phyloP scores from a whole-genome alignment of 2,888 invertebrate genomes.

The Sminthurinus aureus region DNA sequence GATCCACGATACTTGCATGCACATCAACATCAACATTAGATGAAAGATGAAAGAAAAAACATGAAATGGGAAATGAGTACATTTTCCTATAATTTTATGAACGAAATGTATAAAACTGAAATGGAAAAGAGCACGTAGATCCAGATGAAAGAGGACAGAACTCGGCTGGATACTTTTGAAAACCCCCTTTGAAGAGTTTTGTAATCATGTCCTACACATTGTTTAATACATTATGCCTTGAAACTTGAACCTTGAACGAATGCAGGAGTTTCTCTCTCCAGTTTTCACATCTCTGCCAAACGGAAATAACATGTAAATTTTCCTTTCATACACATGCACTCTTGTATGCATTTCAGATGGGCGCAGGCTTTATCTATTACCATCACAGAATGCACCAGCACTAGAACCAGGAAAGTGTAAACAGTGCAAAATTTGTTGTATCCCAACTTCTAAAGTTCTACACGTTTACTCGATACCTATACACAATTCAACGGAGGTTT shows the following conservation, averaged over 20 bases:
- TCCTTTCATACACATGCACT: background rate
- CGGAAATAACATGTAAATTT: slow-evolving; percentile 5
- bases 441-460: too few species aligned
- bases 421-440: too few species aligned
- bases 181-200: background rate
- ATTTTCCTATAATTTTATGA: background rate
- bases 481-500: too few species aligned
- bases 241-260: too few species aligned
- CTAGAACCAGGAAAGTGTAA: too few species aligned
- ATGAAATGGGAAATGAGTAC: background rate
- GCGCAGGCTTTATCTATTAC: too few species aligned
- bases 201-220: background rate
- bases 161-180: background rate
- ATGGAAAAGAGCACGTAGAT: background rate
- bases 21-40: background rate
- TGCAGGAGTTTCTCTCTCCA: background rate
- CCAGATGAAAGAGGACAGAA: background rate
- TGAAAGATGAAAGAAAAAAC: background rate
- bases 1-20: too few species aligned
- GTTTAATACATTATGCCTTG: too few species aligned
- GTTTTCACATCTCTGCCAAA: background rate
- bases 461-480: too few species aligned
- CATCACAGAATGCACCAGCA: too few species aligned
- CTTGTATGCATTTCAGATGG: too few species aligned
- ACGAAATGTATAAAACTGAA: background rate